phyloP scores from a whole-genome alignment of 2,888 invertebrate species.

The Morpho achilles region DNA sequence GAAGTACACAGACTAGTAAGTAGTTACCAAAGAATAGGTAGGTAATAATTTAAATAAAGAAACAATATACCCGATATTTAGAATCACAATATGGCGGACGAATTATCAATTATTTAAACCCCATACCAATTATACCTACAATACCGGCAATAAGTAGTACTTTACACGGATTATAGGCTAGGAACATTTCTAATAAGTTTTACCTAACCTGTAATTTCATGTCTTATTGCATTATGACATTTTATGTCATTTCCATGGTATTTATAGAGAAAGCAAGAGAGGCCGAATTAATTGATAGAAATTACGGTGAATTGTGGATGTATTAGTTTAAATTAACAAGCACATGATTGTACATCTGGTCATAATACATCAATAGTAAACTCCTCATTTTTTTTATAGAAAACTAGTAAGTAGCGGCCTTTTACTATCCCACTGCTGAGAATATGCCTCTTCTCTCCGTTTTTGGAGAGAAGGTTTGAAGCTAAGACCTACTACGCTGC shows the following conservation, averaged over 20 bases:
- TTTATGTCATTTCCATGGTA: constrained; percentile 1
- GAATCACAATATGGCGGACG: constrained; percentile 33
- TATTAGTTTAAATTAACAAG: background rate
- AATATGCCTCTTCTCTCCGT: too few species aligned
- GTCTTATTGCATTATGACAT: constrained; percentile 6
- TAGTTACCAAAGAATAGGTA: too few species aligned
- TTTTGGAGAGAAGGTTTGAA: too few species aligned
- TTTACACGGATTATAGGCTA: constrained; percentile 24
- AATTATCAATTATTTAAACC: constrained; percentile 32
- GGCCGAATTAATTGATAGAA: constrained; percentile 2
- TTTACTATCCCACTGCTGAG: too few species aligned
- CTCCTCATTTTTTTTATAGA: too few species aligned
- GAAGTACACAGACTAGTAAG: too few species aligned
- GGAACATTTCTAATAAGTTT: constrained; percentile 4
- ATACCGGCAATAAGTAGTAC: constrained; percentile 13
- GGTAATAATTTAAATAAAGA: background rate
- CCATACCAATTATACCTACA: constrained; percentile 23
- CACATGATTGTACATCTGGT: too few species aligned
- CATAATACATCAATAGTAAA: too few species aligned
- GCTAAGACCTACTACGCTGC: too few species aligned
- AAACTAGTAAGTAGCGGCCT: too few species aligned
- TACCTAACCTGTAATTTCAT: constrained; percentile 1
- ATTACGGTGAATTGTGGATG: background rate
- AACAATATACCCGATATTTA: constrained; percentile 25
- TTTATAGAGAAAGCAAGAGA: constrained; percentile 1